A percentile compares a stretch with the other conserved stretches of the same genome.
These are phyloP conservation scores for Agrochola macilenta DNA, from an alignment of 2,888 invertebrate genomes.

Conservation along the genomic window DNA sequence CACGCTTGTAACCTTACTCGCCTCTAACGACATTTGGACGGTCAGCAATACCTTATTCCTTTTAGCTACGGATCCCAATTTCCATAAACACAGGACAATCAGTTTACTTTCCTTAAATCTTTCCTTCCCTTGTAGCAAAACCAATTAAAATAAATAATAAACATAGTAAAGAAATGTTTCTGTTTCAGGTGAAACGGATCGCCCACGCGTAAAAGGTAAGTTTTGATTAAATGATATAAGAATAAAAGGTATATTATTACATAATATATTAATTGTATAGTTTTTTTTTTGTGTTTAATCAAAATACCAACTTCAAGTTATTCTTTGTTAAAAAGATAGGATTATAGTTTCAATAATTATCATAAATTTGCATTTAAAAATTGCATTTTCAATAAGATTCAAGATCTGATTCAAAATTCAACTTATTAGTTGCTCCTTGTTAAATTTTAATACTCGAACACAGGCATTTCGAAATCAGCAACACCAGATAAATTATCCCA, in stretches of 20 bases:
- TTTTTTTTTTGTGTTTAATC: not conserved
- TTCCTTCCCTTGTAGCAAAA: constrained; percentile 18
- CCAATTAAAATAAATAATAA: constrained; percentile 37
- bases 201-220: constrained; percentile 47
- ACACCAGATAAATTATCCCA: not conserved
- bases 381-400: too few relatives aligned
- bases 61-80: not conserved
- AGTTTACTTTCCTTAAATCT: constrained; percentile 6
- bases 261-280: too few relatives aligned
- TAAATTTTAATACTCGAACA: not conserved
- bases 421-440: not conserved
- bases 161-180: constrained; percentile 15
- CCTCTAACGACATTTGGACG: not conserved
- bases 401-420: not conserved
- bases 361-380: too few relatives aligned
- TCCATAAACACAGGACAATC: not conserved
- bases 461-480: not conserved
- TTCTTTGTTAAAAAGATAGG: too few relatives aligned
- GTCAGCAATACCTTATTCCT: not conserved
- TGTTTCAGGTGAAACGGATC: constrained; percentile 46
- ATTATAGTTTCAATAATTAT: not conserved
- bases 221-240: not conserved
- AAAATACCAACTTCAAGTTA: not conserved
- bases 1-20: not conserved
- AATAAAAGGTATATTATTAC: not conserved